Evolutionary conservation across 1,140 invertebrate genomes (phyloP).

Genomic region (Brachionus calyciflorus): DNA sequence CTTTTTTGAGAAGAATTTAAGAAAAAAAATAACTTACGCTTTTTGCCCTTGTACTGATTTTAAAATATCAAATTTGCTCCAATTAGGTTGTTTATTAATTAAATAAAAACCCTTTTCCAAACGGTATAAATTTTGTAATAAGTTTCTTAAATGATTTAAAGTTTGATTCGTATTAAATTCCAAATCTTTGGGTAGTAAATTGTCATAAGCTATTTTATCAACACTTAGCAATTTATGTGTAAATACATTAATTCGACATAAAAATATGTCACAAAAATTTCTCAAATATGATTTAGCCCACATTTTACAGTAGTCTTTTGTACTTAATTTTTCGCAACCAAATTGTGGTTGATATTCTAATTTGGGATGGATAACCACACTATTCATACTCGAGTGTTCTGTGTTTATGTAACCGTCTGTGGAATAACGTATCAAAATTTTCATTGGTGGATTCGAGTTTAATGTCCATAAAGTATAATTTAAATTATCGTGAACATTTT

Average conservation of each 20-base stretch:
- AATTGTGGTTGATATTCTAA: slow-evolving; percentile 42
- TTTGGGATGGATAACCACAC: slow-evolving; percentile 2
- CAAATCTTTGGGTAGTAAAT: background rate
- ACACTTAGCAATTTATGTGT: slow-evolving; percentile 16
- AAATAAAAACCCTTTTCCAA: background rate
- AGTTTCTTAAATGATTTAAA: slow-evolving; percentile 14
- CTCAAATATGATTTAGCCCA: slow-evolving; percentile 34
- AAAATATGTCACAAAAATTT: slow-evolving; percentile 28
- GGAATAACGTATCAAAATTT: slow-evolving; percentile 2
- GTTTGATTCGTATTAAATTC: slow-evolving; percentile 28
- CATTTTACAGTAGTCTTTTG: slow-evolving; percentile 30
- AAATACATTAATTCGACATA: slow-evolving; percentile 31
- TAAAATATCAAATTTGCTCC: background rate
- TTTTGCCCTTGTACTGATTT: background rate
- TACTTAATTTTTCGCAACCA: slow-evolving; percentile 23
- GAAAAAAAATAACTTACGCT: background rate
- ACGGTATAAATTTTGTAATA: background rate
- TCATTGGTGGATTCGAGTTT: background rate
- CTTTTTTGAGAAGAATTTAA: no score
- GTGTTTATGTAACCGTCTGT: slow-evolving; percentile 34
- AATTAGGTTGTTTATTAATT: background rate
- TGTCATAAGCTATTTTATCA: background rate
- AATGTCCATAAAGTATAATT: slow-evolving; percentile 11
- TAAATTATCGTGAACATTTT: slow-evolving; percentile 37
- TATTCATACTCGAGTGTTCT: slow-evolving; percentile 41